Percentiles rank a stretch among this genome's conserved stretches.
phyloP scores from a whole-genome alignment of 2,888 invertebrate genomes.

The Platypus cylindrus region DNA sequence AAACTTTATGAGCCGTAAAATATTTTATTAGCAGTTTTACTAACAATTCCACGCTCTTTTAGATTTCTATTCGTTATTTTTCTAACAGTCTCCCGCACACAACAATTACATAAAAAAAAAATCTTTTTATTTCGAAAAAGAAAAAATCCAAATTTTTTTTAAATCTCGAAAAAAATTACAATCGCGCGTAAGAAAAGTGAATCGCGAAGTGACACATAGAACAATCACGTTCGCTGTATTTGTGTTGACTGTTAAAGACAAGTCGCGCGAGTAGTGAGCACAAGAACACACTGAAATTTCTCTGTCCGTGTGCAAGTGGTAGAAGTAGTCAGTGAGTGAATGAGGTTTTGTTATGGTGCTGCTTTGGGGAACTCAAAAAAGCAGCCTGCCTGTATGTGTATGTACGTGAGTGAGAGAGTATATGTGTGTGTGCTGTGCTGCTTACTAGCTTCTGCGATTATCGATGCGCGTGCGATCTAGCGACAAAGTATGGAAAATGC shows the following conservation, averaged over 20 bases:
- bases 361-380: neutral
- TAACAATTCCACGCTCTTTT: constrained; percentile 22
- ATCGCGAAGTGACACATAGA: constrained; percentile 31
- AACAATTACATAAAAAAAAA: constrained; percentile 5
- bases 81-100: too few species aligned
- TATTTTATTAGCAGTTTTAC: constrained; percentile 30
- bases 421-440: constrained; percentile 16
- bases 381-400: constrained; percentile 29
- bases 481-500: constrained; percentile 18
- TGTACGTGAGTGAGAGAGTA: constrained; percentile 40
- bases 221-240: constrained; percentile 22
- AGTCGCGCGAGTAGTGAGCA: too few species aligned
- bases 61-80: too few species aligned
- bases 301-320: too few species aligned
- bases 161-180: constrained; percentile 3
- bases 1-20: constrained; percentile 30
- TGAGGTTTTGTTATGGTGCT: neutral
- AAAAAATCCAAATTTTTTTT: constrained; percentile 3
- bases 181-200: constrained; percentile 13
- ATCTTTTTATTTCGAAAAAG: constrained; percentile 1
- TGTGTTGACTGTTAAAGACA: constrained; percentile 26
- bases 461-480: constrained; percentile 42
- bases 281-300: too few species aligned
- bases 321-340: too few species aligned
- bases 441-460: constrained; percentile 32